Base-by-base conservation (phyloP, 2,888 invertebrate species). In the Eretmocerus hayati region DNA sequence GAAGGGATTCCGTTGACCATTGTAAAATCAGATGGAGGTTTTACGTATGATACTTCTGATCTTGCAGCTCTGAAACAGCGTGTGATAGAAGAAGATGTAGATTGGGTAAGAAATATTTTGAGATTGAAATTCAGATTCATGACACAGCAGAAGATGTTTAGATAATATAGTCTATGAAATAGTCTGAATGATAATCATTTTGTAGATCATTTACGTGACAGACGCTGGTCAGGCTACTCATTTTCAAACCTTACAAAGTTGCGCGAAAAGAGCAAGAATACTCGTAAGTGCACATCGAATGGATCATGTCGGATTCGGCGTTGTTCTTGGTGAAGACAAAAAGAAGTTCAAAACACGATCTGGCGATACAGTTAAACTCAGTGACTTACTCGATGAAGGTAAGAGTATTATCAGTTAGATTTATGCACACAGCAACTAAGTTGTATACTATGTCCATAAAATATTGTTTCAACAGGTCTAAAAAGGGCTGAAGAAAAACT, bases 291-390 rank as follows among this genome's bases (percentile, higher is more conserved):
- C 73, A 48, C 80, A 82, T 50, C 81, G 87, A 48, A 75, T 94
- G 1, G 93, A 96, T 70, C 92, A 93, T 74, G 90, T 97, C 13
- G 87, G 85, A 2, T 99, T 99, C 71, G 99, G 99, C 13, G 90
- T 97, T 6, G 99, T 99, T 0, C 75, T 99, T 3, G 99, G 99
- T 13, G 97, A 96, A 72, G 97, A 99, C 74, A 93, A 90, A 65
- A 99, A 99, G 71, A 99, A 97, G 73, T 97, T 99, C 67, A 99
- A 99, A 73, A 97, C 97, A 1, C 81, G 99, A 38, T 95, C 96
- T 2, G 97, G 97, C 1, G 97, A 96, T 55, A 93, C 95, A 0
- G 85, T 99, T 0, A 83, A 88, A 59, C 76, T 99, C 5, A 78
- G 80, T 5, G 89, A 94, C 56, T 77, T 99, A 36, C 75, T 99